phyloP scores from a whole-genome alignment of 2,888 invertebrate species.

The Cephus sareptanus region DNA sequence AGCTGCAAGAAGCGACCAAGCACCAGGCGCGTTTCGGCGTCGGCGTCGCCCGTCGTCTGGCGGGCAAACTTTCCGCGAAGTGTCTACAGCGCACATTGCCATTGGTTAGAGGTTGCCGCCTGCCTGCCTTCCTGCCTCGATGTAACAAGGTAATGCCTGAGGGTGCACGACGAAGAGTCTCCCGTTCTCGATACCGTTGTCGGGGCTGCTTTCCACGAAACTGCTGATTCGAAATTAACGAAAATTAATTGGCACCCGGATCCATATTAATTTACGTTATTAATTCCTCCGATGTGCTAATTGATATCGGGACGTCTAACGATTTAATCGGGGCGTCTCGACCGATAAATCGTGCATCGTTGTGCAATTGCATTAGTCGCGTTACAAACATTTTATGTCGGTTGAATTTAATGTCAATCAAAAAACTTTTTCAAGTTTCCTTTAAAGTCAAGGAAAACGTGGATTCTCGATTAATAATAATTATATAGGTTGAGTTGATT shows the following conservation, averaged over 20 bases:
- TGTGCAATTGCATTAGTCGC: too few species aligned
- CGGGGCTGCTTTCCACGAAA: conserved; percentile 40
- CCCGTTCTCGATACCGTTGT: too few species aligned
- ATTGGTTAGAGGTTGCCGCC: conserved; percentile 9
- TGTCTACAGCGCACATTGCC: conserved; percentile 46
- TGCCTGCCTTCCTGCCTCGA: too few species aligned
- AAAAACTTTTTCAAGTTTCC: too few species aligned
- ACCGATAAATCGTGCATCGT: too few species aligned
- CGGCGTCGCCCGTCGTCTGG: conserved; percentile 29
- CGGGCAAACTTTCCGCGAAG: conserved; percentile 46
- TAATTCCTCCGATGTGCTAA: conserved; percentile 58
- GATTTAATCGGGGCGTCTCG: background rate
- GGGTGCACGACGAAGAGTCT: conserved; percentile 2
- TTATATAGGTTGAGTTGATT: too few species aligned
- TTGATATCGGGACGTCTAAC: conserved; percentile 46
- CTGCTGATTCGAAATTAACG: conserved; percentile 64
- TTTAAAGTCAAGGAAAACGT: too few species aligned
- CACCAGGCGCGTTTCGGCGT: conserved; percentile 27
- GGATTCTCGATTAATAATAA: too few species aligned
- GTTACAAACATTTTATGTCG: too few species aligned
- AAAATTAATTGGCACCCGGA: conserved; percentile 62
- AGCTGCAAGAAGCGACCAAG: conserved; percentile 14
- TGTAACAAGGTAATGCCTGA: too few species aligned
- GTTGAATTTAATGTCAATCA: too few species aligned
- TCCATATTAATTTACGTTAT: conserved; percentile 60